Base-by-base conservation (phyloP, 92 coral and sea anemone genomes). In the Chrysogorgia sp. region DNA sequence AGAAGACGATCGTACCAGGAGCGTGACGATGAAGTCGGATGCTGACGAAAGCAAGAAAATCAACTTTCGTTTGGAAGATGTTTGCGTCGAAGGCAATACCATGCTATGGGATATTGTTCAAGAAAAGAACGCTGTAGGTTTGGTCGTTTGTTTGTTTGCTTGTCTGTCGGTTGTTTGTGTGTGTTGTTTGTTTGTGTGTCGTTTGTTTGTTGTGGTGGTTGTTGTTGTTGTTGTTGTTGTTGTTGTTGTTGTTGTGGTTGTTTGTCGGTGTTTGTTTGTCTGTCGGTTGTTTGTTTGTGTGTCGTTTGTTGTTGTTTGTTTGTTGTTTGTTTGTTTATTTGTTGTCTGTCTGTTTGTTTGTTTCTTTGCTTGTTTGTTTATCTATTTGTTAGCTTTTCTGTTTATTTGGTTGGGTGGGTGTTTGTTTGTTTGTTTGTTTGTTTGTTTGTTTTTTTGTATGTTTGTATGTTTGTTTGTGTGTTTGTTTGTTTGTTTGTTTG, bases 91-190 rank as follows among this genome's bases (percentile, higher is more conserved):
- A 57, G 99, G 99, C 8, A 92, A 96, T 87, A 96, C 99, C 2
- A 67, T 96, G 40, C 84, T 96, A 52, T 96, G 99, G 99, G 99
- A 96, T 86, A 58, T 96, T 56, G 87, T 96, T 9, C 99, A 96
- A 59, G 99, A 96, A 76, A 82, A 96, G 47, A 91, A 91, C 82
- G 99, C 99, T 53, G 99, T 94, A 43, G 83, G 94, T 76, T 83
- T 65, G 10, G 12, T 10, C 10, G 23, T 0, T n/a, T n/a, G n/a
- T n/a, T 45, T 40, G 21, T 33, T 10, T 5, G 19, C 7, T 58
- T 35, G 0, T 12, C 7, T 50, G 17, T 15, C 0, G 7, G 10
- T n/a, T 6, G 63, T 0, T 40, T 3, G 26, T 30, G 1, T 14
- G 23, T 47, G 7, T 28, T 65, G 17, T 5, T 75, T 20, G 21